A percentile compares a stretch with the other conserved stretches of the same genome.
These are phyloP conservation scores for Leucopsar rothschildi DNA, from an alignment of 2,113 vertebrate species.

Conservation along the genomic window DNA sequence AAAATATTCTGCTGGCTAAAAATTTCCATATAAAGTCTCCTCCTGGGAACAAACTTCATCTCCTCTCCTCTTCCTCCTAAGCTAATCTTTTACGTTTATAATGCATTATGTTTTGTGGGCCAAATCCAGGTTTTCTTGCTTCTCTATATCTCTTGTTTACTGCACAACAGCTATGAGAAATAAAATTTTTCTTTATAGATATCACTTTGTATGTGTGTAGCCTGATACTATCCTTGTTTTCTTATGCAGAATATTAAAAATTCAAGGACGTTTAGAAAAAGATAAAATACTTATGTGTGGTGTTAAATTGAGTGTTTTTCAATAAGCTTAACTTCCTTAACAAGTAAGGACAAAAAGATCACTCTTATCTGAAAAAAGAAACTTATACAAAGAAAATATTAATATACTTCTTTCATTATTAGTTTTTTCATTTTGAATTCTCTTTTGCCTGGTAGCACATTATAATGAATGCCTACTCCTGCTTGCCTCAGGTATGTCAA, in stretches of 20 bases:
- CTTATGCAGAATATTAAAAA: neutral
- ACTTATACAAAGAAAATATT: neutral
- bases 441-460: neutral
- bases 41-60: neutral
- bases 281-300: neutral
- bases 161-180: neutral
- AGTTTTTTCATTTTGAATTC: neutral
- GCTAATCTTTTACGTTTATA: neutral
- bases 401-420: neutral
- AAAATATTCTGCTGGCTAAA: conserved; percentile 26
- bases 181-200: neutral
- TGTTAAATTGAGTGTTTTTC: neutral
- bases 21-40: neutral
- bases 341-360: neutral
- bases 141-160: neutral
- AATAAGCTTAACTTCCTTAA: neutral
- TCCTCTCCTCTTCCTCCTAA: neutral
- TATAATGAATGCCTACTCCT: neutral
- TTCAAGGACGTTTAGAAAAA: neutral
- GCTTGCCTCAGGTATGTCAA: neutral
- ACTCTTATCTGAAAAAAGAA: neutral
- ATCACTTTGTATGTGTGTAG: accelerated
- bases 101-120: neutral
- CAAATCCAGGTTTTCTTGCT: neutral
- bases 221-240: neutral